phyloP scores from a whole-genome alignment of 2,888 invertebrate genomes.

The Plebejus argus region DNA sequence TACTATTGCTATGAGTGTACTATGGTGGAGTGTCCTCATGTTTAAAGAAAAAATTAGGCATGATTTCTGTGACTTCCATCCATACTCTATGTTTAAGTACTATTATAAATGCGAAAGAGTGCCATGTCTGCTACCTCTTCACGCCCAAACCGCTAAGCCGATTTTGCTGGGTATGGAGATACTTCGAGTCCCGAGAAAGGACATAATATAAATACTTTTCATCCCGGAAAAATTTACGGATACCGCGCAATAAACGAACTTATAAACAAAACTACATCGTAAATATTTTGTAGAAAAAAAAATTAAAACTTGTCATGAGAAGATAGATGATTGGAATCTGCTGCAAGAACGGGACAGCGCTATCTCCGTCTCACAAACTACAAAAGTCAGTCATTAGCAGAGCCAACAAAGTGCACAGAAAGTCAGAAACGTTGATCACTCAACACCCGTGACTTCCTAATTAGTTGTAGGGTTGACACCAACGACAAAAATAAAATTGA shows the following conservation, averaged over 20 bases:
- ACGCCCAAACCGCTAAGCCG: too few relatives aligned
- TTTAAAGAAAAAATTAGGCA: neutral
- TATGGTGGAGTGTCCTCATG: neutral
- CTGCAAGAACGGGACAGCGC: neutral
- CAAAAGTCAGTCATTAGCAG: slow-evolving; percentile 13
- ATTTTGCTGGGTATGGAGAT: too few relatives aligned
- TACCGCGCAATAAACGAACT: too few relatives aligned
- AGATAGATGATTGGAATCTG: neutral
- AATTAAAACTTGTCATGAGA: neutral
- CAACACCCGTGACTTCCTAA: slow-evolving; percentile 29
- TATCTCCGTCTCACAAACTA: slow-evolving; percentile 4
- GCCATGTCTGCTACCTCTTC: too few relatives aligned
- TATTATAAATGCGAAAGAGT: too few relatives aligned
- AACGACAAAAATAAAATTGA: neutral
- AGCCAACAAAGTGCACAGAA: slow-evolving; percentile 26
- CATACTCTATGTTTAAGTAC: too few relatives aligned
- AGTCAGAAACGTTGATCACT: slow-evolving; percentile 30
- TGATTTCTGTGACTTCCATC: too few relatives aligned
- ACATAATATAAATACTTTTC: too few relatives aligned
- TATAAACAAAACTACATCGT: too few relatives aligned
- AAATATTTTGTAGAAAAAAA: neutral
- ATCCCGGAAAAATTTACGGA: too few relatives aligned
- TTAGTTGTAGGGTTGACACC: slow-evolving; percentile 21
- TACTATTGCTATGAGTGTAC: neutral
- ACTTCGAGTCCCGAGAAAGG: too few relatives aligned